Percentiles rank a stretch among this genome's conserved stretches.
phyloP scores from a whole-genome alignment of 2,797 vertebrate species.

The Schizopygopsis pylzovi region DNA sequence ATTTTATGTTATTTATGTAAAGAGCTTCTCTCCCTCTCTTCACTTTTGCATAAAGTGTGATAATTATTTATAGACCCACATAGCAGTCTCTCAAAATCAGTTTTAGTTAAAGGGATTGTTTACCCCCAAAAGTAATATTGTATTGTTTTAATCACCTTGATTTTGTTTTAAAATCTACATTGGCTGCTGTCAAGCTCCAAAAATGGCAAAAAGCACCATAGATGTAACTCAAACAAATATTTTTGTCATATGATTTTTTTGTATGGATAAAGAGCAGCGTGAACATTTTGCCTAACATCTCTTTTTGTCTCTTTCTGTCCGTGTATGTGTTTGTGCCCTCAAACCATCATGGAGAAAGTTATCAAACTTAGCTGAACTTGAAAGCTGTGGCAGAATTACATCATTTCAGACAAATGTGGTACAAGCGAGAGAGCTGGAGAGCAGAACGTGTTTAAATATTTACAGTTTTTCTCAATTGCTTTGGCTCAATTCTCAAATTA shows the following conservation, averaged over 20 bases:
- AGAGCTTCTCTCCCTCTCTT: slow-evolving; percentile 46
- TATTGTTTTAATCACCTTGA: no score
- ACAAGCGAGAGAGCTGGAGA: slow-evolving; percentile 50
- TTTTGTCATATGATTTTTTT: not conserved
- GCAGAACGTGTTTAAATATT: slow-evolving; percentile 57
- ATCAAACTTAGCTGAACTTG: slow-evolving; percentile 50
- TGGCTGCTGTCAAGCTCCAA: not conserved
- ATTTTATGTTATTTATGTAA: slow-evolving; percentile 52
- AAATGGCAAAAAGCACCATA: not conserved
- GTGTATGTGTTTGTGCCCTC: slow-evolving; percentile 32
- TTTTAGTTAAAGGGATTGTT: not conserved
- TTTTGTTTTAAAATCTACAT: not conserved
- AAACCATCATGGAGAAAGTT: slow-evolving; percentile 56
- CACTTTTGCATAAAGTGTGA: not conserved
- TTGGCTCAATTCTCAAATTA: no score
- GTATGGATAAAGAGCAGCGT: not conserved
- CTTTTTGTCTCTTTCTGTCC: slow-evolving; percentile 17
- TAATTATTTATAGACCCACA: not conserved
- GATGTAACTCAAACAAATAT: not conserved
- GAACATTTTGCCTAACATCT: not conserved
- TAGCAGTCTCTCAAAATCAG: not conserved
- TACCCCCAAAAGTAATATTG: no score
- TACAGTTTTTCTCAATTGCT: not conserved
- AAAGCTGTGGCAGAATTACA: slow-evolving; percentile 57
- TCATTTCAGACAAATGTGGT: slow-evolving; percentile 61